phyloP scores from a whole-genome alignment of 30 jellyfish, hydroid and myxozoan species.

The Turritopsis rubra region DNA sequence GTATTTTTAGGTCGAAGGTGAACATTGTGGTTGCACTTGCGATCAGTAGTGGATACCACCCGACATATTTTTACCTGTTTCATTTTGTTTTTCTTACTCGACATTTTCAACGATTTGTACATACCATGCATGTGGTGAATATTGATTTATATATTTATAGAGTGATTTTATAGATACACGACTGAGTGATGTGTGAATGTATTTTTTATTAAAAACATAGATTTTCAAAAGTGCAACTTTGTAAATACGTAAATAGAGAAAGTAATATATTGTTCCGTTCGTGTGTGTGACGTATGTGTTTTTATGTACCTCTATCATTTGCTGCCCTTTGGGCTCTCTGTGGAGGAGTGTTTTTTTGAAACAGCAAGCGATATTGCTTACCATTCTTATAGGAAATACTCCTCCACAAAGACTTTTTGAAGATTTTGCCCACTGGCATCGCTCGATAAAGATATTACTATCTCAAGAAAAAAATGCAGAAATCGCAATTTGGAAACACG shows the following conservation, averaged over 20 bases:
- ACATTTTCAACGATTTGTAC: neutral
- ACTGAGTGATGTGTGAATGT: neutral
- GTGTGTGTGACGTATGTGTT: neutral
- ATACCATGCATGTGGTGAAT: neutral
- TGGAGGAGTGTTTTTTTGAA: too few species aligned
- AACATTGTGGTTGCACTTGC: neutral
- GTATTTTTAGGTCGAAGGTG: neutral
- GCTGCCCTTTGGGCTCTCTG: too few species aligned
- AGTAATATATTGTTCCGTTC: neutral
- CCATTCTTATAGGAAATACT: too few species aligned
- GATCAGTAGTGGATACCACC: too few species aligned
- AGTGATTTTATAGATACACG: neutral
- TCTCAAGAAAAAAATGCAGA: too few species aligned
- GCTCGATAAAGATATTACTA: too few species aligned
- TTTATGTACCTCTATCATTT: neutral
- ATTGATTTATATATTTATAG: neutral
- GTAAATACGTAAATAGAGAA: neutral
- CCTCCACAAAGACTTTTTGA: too few species aligned
- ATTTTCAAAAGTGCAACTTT: neutral
- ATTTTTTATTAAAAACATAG: too few species aligned
- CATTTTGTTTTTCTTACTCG: too few species aligned
- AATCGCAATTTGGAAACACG: too few species aligned
- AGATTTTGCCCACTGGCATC: too few species aligned
- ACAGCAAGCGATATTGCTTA: too few species aligned
- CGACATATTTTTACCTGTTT: neutral